Percentiles rank a stretch among this genome's conserved stretches.
These are phyloP conservation scores for Grammomys surdaster DNA, from an alignment of 2,113 vertebrate genomes.

Conservation along the genomic window DNA sequence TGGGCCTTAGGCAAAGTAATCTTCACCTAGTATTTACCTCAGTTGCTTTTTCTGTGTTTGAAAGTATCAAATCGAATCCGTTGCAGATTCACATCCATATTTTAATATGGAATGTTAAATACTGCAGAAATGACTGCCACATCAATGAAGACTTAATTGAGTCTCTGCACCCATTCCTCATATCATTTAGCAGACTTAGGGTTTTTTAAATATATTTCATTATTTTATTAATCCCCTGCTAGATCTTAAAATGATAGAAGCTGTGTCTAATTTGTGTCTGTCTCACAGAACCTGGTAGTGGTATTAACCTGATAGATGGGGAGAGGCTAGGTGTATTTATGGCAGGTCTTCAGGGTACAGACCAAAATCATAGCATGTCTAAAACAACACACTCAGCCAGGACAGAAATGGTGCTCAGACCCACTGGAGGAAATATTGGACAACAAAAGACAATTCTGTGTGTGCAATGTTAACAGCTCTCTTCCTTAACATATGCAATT, in stretches of 20 bases:
- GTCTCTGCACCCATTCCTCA: not conserved
- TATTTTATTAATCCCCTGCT: conserved; percentile 7
- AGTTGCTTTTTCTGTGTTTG: not conserved
- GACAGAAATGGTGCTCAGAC: not conserved
- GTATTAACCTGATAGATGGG: not conserved
- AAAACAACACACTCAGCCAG: not conserved
- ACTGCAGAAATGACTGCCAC: not conserved
- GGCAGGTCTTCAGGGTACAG: not conserved
- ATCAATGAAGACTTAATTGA: not conserved
- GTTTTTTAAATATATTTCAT: not conserved
- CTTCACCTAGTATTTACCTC: not conserved
- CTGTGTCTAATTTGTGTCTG: not conserved
- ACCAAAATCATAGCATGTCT: not conserved
- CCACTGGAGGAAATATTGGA: not conserved
- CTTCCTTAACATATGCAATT: not conserved
- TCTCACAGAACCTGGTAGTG: not conserved
- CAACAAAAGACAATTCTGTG: not conserved
- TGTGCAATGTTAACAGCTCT: not conserved
- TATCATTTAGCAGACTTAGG: not conserved
- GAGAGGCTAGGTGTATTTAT: not conserved
- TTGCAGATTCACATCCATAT: not conserved
- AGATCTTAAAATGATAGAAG: not conserved
- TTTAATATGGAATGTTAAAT: not conserved
- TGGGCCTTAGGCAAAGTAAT: not conserved
- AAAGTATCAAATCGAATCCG: not conserved